A percentile compares a stretch with the other conserved stretches of the same genome.
Conservation (phyloP, 2,797 vertebrate species). For the Hapalemur alaotrensis region DNA sequence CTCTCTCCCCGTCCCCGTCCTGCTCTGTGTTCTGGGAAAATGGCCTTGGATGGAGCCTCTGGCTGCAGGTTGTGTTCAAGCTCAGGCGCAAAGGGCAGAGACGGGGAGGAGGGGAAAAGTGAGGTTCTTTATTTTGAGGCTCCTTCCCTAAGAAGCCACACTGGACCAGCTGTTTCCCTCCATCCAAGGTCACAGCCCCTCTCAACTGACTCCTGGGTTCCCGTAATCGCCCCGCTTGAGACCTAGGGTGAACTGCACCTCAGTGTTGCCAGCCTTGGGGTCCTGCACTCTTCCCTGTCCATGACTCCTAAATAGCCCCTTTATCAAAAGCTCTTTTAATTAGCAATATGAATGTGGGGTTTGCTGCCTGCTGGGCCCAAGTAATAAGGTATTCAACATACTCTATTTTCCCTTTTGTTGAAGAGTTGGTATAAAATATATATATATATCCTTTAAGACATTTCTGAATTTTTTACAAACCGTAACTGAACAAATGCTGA, state of each 20-base stretch:
- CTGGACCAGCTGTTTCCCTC: not conserved
- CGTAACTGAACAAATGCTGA: not conserved
- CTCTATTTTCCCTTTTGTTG: not conserved
- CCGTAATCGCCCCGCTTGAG: not conserved
- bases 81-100: not conserved
- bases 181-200: not conserved
- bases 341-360: not conserved
- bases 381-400: not conserved
- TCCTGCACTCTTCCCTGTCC: not conserved
- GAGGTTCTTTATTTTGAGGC: not conserved
- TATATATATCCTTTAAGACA: not conserved
- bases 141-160: not conserved
- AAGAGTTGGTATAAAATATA: not conserved
- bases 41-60: not conserved
- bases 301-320: not conserved
- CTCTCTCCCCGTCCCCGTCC: not conserved
- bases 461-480: not conserved
- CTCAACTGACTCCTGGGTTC: not conserved
- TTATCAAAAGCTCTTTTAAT: not conserved
- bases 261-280: too few species aligned
- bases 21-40: not conserved
- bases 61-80: not conserved
- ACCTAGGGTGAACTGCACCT: not conserved
- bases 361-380: not conserved
- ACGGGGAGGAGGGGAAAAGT: not conserved